Percentiles rank a stretch among this genome's conserved stretches.
Conservation (phyloP, 2,113 vertebrate species). For the Aptenodytes patagonicus region DNA sequence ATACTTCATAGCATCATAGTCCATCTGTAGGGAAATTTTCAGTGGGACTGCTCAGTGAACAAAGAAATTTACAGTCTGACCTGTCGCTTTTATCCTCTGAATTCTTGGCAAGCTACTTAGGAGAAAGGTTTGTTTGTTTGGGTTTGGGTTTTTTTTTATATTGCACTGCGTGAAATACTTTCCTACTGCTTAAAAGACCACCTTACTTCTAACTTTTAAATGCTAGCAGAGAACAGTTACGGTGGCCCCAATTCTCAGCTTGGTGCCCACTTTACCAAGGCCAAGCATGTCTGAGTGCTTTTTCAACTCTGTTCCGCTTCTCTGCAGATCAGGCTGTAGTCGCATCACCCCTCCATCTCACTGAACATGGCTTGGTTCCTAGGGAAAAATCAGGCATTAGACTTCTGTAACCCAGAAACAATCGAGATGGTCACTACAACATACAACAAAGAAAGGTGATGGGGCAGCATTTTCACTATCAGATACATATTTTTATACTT, state of each 20-base stretch:
- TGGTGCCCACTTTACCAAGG: background rate
- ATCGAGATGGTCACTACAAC: background rate
- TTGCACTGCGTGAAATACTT: background rate
- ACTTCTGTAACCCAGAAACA: background rate
- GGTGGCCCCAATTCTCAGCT: rapidly evolving
- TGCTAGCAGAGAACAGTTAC: background rate
- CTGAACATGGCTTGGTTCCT: background rate
- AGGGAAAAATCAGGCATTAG: background rate
- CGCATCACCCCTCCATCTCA: background rate
- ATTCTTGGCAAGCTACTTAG: background rate
- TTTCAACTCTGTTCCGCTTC: background rate
- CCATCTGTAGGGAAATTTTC: background rate
- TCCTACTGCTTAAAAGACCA: background rate
- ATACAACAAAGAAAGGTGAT: background rate
- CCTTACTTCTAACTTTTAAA: background rate
- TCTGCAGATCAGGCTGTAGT: background rate
- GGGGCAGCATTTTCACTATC: background rate
- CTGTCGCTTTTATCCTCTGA: background rate
- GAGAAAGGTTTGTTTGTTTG: background rate
- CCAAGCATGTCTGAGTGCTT: background rate
- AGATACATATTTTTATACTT: background rate
- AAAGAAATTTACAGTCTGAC: background rate
- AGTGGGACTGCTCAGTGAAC: background rate
- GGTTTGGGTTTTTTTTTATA: background rate
- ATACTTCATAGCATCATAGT: background rate